Evolutionary conservation across 2,888 invertebrate genomes (phyloP).

Genomic region (Zaprionus bogoriensis): DNA sequence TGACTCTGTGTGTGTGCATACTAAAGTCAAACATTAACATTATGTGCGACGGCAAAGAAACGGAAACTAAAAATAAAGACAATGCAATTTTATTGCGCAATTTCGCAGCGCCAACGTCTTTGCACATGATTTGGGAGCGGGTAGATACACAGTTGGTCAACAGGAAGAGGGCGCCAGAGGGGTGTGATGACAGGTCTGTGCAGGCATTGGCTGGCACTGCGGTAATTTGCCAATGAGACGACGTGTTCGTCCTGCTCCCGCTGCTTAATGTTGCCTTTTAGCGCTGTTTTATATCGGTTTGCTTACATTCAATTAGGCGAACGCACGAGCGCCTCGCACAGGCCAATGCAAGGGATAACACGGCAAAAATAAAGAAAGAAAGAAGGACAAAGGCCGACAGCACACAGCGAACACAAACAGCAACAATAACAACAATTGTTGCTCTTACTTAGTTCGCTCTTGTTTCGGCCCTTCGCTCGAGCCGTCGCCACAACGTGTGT

Average conservation of each 20-base stretch:
- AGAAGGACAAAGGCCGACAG: slow-evolving; percentile 2
- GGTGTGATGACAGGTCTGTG: slow-evolving; percentile 15
- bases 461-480: slow-evolving; percentile 12
- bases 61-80: slow-evolving; percentile 67
- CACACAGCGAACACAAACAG: neutral
- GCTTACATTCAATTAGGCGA: slow-evolving; percentile 71
- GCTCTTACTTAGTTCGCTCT: neutral
- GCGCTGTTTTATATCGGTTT: slow-evolving; percentile 54
- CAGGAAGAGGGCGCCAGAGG: neutral
- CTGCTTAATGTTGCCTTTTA: slow-evolving; percentile 58
- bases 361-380: slow-evolving; percentile 19
- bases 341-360: slow-evolving; percentile 43
- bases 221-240: slow-evolving; percentile 47
- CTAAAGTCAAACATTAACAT: slow-evolving; percentile 54
- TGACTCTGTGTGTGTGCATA: neutral
- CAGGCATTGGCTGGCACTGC: slow-evolving; percentile 30
- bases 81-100: slow-evolving; percentile 74
- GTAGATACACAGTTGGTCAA: neutral
- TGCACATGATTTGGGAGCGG: slow-evolving; percentile 23
- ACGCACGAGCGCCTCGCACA: slow-evolving; percentile 50
- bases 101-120: slow-evolving; percentile 47
- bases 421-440: neutral
- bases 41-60: slow-evolving; percentile 42
- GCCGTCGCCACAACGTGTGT: slow-evolving; percentile 39
- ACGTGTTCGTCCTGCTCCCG: slow-evolving; percentile 25